Conservation (phyloP, 2,113 vertebrate genomes). For the Odontesthes bonariensis region DNA sequence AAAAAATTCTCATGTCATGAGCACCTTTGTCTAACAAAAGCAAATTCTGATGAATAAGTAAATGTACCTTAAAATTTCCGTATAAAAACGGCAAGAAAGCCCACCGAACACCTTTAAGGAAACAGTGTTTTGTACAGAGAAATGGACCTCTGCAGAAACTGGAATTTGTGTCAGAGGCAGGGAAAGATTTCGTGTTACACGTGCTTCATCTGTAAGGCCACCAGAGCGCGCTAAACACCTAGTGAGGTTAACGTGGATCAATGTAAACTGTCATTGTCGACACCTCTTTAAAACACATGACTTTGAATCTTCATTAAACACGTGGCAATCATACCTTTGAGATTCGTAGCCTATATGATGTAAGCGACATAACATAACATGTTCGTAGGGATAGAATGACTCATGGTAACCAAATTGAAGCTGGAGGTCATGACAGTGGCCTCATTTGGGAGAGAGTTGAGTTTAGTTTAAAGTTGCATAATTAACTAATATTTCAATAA, state of each 20-base stretch:
- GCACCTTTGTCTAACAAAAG: no score
- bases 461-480: conserved; percentile 17
- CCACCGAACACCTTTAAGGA: no score
- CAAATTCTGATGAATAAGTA: no score
- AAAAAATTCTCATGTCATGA: no score
- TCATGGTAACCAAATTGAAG: background rate
- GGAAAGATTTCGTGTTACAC: background rate
- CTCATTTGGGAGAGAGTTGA: conserved; percentile 12
- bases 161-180: conserved; percentile 9
- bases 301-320: conserved; percentile 64
- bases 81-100: no score
- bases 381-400: no score
- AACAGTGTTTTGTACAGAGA: background rate
- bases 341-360: background rate
- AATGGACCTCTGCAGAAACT: background rate
- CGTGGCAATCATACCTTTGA: conserved; percentile 34
- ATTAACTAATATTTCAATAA: conserved; percentile 21
- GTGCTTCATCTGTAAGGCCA: conserved; percentile 23
- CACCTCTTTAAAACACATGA: conserved; percentile 68
- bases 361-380: background rate
- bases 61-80: background rate
- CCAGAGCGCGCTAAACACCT: conserved; percentile 59
- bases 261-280: conserved; percentile 73
- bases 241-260: conserved; percentile 2
- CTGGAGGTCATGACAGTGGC: conserved; percentile 30